These are phyloP conservation scores for Helicoverpa zea DNA, from an alignment of 1,140 invertebrate genomes.

Conservation along the genomic window DNA sequence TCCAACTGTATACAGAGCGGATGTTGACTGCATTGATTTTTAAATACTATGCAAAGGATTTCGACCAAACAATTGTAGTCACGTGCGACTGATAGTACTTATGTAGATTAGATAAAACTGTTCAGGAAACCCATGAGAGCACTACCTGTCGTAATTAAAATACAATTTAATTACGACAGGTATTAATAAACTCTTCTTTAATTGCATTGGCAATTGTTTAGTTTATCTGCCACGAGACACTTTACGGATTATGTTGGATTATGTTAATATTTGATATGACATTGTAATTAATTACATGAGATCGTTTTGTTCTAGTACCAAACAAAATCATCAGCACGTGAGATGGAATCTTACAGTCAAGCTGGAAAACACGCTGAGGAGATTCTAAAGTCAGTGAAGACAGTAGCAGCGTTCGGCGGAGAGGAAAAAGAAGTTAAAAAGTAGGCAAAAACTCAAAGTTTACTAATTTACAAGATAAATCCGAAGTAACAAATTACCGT, in stretches of 20 bases:
- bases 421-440: constrained; percentile 91
- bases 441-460: constrained; percentile 73
- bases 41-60: too few relatives aligned
- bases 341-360: constrained; percentile 92
- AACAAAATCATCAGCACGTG: constrained; percentile 89
- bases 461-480: neutral
- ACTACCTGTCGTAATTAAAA: neutral
- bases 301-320: constrained; percentile 81
- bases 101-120: constrained; percentile 5
- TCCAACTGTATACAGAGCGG: too few relatives aligned
- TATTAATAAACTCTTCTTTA: constrained; percentile 1
- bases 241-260: neutral
- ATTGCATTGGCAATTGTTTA: constrained; percentile 16
- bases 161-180: neutral
- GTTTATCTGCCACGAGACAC: neutral
- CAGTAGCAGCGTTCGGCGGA: constrained; percentile 93
- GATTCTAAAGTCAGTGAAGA: constrained; percentile 92
- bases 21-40: too few relatives aligned
- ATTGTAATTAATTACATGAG: too few relatives aligned
- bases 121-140: constrained; percentile 4
- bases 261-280: neutral
- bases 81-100: neutral
- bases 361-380: constrained; percentile 94
- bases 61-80: neutral
- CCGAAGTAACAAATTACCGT: neutral